Percentiles rank a stretch among this genome's conserved stretches.
Evolutionary conservation across 1,140 invertebrate species (phyloP).

Genomic region (Megathymus violae): DNA sequence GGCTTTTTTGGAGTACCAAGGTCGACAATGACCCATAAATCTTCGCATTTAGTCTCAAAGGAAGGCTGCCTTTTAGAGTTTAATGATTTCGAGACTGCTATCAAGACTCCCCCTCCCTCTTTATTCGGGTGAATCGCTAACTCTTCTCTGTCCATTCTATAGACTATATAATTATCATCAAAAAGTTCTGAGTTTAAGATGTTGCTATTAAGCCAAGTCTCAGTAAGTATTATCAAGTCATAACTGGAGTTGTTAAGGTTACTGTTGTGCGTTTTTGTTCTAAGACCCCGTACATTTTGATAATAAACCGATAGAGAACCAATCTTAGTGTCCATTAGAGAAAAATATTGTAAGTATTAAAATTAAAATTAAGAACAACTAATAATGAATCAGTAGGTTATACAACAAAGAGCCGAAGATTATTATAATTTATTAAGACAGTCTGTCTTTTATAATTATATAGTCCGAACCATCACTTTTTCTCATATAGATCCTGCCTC

Average conservation of each 20-base stretch:
- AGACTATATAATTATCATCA: conserved; percentile 37
- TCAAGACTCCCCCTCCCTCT: conserved; percentile 41
- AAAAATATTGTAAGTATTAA: no score
- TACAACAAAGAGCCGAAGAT: no score
- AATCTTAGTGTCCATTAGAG: background rate
- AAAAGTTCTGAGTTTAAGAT: conserved; percentile 31
- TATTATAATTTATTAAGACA: conserved; percentile 2
- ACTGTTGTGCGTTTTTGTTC: conserved; percentile 33
- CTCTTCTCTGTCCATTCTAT: conserved; percentile 26
- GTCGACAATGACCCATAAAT: conserved; percentile 38
- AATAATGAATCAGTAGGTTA: no score
- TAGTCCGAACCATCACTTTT: conserved; percentile 12
- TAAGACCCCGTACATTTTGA: conserved; percentile 36
- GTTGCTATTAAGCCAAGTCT: conserved; percentile 35
- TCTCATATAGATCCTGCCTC: conserved; percentile 12
- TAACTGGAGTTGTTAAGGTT: conserved; percentile 26
- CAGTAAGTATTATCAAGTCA: conserved; percentile 32
- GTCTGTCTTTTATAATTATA: conserved; percentile 5
- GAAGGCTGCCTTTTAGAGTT: conserved; percentile 7
- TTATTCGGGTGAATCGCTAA: no score
- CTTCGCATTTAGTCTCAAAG: conserved; percentile 37
- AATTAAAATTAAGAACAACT: no score
- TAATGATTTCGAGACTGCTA: conserved; percentile 35
- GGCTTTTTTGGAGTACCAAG: background rate
- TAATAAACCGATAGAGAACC: conserved; percentile 29